phyloP scores from a whole-genome alignment of 2,888 invertebrate species.

The Metopia argyrocephala region DNA sequence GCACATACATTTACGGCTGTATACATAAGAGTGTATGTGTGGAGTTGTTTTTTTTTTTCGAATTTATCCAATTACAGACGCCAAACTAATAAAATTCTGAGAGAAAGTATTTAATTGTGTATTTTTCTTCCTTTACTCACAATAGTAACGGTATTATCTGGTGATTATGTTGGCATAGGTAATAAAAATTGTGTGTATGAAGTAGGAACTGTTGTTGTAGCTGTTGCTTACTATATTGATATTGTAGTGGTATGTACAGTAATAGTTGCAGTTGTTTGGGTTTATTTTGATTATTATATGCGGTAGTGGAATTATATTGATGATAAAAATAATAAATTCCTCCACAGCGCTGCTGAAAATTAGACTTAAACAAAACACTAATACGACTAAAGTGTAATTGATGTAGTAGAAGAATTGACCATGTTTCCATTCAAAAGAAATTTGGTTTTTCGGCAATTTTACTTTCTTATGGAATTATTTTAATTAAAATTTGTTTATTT shows the following conservation, averaged over 20 bases:
- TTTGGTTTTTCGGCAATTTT: slow-evolving; percentile 20
- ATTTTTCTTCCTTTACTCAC: slow-evolving; percentile 46
- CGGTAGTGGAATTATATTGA: slow-evolving; percentile 23
- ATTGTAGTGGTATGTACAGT: background rate
- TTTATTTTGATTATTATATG: slow-evolving; percentile 43
- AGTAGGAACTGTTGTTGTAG: background rate
- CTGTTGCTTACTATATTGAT: slow-evolving; percentile 10
- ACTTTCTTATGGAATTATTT: too few species aligned
- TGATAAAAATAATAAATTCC: slow-evolving; percentile 13
- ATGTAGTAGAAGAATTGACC: slow-evolving; percentile 53
- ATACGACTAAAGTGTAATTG: slow-evolving; percentile 40
- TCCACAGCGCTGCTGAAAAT: slow-evolving; percentile 34
- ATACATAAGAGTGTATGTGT: too few species aligned
- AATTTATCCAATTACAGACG: too few species aligned
- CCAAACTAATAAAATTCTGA: too few species aligned
- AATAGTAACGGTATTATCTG: slow-evolving; percentile 53
- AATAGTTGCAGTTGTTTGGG: background rate
- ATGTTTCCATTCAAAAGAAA: slow-evolving; percentile 74
- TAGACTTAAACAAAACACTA: slow-evolving; percentile 48
- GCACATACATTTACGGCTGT: too few species aligned
- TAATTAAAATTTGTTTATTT: slow-evolving; percentile 6
- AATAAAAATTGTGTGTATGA: background rate
- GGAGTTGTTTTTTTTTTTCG: too few species aligned
- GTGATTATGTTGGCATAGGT: slow-evolving; percentile 8
- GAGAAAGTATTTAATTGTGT: slow-evolving; percentile 21